Percentiles rank a stretch among this genome's conserved stretches.
Evolutionary conservation across 2,888 invertebrate genomes (phyloP).

Genomic region (Limnephilus lunatus): DNA sequence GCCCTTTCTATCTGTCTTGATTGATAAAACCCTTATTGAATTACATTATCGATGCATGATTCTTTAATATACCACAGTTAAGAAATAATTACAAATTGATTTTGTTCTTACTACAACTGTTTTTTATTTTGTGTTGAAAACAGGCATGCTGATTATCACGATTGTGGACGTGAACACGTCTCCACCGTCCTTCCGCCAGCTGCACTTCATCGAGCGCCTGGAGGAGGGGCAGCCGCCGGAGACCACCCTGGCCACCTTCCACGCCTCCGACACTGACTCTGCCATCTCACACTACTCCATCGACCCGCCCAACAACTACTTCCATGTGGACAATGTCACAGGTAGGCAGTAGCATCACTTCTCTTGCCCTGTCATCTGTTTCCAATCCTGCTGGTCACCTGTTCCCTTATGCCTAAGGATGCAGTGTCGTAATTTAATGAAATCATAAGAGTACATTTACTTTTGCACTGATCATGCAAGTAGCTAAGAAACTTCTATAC

Average conservation of each 20-base stretch:
- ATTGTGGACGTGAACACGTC: constrained; percentile 85
- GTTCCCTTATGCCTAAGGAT: too few relatives aligned
- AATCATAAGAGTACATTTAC: too few relatives aligned
- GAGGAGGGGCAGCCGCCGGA: constrained; percentile 91
- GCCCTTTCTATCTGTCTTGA: not conserved
- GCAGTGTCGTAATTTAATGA: too few relatives aligned
- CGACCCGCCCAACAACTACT: constrained; percentile 84
- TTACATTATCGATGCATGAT: not conserved
- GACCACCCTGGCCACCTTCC: constrained; percentile 85
- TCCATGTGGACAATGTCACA: constrained; percentile 88
- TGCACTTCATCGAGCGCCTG: constrained; percentile 75
- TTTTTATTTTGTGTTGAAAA: constrained; percentile 42
- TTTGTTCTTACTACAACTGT: not conserved
- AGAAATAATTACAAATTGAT: not conserved
- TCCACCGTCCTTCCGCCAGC: constrained; percentile 78
- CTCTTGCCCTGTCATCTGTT: not conserved
- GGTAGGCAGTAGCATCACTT: constrained; percentile 73
- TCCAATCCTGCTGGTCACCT: too few relatives aligned
- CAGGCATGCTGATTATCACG: constrained; percentile 81
- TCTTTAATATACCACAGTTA: not conserved
- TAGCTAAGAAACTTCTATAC: too few relatives aligned
- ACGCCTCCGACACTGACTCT: constrained; percentile 89
- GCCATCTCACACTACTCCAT: constrained; percentile 87
- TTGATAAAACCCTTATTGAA: not conserved
- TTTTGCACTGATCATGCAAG: too few relatives aligned